Evolutionary conservation across 2,888 invertebrate genomes (phyloP).

Genomic region (Hemistola chrysoprasaria): DNA sequence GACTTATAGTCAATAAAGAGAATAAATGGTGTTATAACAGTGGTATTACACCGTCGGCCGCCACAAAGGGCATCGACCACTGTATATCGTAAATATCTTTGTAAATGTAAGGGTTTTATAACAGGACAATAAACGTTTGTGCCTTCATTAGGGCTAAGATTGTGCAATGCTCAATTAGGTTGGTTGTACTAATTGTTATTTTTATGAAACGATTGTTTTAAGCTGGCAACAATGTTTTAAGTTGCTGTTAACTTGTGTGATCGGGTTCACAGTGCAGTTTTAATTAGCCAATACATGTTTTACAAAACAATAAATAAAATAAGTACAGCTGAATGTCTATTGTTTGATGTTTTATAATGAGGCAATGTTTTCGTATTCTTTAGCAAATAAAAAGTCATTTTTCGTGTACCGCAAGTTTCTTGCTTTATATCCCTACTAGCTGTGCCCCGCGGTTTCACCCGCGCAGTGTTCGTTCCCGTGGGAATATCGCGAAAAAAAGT

Average conservation of each 20-base stretch:
- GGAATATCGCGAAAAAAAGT: too few relatives aligned
- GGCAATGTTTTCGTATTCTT: too few relatives aligned
- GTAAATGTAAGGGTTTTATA: conserved; percentile 35
- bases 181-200: not conserved
- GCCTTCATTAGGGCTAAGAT: conserved; percentile 50
- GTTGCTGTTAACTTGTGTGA: too few relatives aligned
- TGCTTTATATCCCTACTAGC: too few relatives aligned
- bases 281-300: too few relatives aligned
- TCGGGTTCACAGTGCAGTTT: not conserved
- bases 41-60: conserved; percentile 13
- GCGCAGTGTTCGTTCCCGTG: too few relatives aligned
- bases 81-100: conserved; percentile 41
- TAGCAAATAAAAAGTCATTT: too few relatives aligned
- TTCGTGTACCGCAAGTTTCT: too few relatives aligned
- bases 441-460: too few relatives aligned
- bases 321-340: too few relatives aligned
- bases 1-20: conserved; percentile 12
- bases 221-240: not conserved
- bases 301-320: too few relatives aligned
- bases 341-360: too few relatives aligned
- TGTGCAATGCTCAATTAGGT: conserved; percentile 46
- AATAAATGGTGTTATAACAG: conserved; percentile 12
- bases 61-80: conserved; percentile 25
- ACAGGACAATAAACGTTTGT: conserved; percentile 50
- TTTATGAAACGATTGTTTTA: not conserved